Conservation (phyloP, 2,113 vertebrate genomes). For the Dendrocopos noguchii region DNA sequence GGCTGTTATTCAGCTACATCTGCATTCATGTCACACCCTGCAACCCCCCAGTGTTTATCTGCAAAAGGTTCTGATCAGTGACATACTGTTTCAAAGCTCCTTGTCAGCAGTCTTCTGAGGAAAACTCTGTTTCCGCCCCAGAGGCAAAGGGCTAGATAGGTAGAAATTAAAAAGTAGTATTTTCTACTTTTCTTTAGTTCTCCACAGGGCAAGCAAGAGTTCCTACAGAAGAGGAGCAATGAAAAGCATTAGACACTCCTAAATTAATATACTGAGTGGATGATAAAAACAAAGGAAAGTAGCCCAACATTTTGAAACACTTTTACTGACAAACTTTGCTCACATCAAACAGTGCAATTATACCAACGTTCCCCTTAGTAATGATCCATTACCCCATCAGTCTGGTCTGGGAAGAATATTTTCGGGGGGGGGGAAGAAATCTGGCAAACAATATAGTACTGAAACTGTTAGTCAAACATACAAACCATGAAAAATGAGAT, state of each 20-base stretch:
- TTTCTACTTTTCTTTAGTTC: background rate
- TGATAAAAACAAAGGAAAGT: background rate
- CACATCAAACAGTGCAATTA: background rate
- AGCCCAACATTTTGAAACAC: background rate
- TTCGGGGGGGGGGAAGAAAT: background rate
- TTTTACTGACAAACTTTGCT: background rate
- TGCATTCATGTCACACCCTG: background rate
- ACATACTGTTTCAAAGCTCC: background rate
- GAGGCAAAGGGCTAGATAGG: background rate
- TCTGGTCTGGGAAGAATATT: background rate
- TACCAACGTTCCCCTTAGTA: background rate
- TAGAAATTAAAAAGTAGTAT: background rate
- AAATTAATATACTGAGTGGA: background rate
- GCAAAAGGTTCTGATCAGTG: background rate
- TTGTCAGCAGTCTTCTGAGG: background rate
- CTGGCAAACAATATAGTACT: background rate
- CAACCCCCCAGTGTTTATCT: background rate
- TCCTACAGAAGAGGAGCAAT: background rate
- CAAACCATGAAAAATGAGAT: slow-evolving; percentile 1
- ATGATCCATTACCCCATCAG: background rate
- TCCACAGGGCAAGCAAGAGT: background rate
- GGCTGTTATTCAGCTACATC: background rate
- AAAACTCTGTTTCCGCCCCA: background rate
- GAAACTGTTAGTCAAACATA: background rate
- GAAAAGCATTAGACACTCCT: background rate